These are phyloP conservation scores for Ptychochromis oligacanthus DNA, from an alignment of 2,113 vertebrate genomes.

Conservation along the genomic window DNA sequence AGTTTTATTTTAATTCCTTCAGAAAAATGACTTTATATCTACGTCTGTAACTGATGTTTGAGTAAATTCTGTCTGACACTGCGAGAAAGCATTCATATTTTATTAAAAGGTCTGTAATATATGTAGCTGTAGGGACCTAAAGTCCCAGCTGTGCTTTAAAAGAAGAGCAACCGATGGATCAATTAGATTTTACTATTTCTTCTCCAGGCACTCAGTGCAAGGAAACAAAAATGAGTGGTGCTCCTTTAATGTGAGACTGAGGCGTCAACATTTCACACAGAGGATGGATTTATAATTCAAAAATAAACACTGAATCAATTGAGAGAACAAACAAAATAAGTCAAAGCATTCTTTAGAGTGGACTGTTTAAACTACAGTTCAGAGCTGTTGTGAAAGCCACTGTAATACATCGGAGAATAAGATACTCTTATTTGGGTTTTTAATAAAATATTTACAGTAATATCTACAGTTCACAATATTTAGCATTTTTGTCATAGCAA, in stretches of 20 bases:
- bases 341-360: background rate
- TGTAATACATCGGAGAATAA: background rate
- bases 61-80: background rate
- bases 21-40: background rate
- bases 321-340: constrained; percentile 1
- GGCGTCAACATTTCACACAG: constrained; percentile 3
- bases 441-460: background rate
- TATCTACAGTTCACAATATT: background rate
- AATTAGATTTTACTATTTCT: constrained; percentile 7
- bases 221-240: background rate
- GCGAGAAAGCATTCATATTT: background rate
- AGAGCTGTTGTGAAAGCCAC: constrained; percentile 1
- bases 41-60: background rate
- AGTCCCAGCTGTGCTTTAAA: constrained; percentile 2
- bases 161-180: background rate
- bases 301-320: constrained; percentile 3
- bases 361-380: constrained; percentile 5
- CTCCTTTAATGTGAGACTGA: background rate
- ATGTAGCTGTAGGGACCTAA: background rate
- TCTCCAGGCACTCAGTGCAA: background rate
- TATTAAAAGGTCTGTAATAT: background rate
- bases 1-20: background rate
- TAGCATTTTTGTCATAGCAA: background rate
- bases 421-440: background rate
- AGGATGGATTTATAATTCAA: background rate